Conservation (phyloP, 2,797 vertebrate species). For the Psittacula derbiana region DNA sequence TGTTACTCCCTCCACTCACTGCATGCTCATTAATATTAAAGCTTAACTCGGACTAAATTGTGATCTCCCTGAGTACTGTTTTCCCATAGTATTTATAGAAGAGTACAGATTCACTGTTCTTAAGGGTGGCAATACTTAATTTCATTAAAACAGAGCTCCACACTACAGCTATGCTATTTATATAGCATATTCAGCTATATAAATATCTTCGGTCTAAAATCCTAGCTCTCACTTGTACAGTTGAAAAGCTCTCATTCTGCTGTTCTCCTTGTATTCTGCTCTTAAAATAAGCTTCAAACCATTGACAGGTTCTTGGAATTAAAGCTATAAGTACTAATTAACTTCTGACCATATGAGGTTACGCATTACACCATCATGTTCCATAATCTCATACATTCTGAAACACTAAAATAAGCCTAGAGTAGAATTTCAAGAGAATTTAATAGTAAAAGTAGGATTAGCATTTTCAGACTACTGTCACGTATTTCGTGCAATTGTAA, state of each 20-base stretch:
- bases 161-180: neutral
- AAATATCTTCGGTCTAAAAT: neutral
- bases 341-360: neutral
- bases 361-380: neutral
- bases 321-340: slow-evolving; percentile 28
- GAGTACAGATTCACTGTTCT: neutral
- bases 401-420: slow-evolving; percentile 9
- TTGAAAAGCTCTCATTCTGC: neutral
- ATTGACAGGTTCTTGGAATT: neutral
- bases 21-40: neutral
- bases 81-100: neutral
- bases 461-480: neutral
- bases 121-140: neutral
- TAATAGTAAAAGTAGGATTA: slow-evolving; percentile 7
- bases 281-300: neutral
- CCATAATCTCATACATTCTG: neutral
- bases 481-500: neutral
- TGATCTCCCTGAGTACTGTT: neutral
- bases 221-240: neutral
- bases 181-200: neutral
- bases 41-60: neutral
- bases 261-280: neutral
- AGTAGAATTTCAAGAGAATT: neutral
- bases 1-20: neutral
- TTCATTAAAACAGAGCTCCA: neutral